Base-by-base conservation (phyloP, 1,140 invertebrate genomes). In the Theocolax elegans region DNA sequence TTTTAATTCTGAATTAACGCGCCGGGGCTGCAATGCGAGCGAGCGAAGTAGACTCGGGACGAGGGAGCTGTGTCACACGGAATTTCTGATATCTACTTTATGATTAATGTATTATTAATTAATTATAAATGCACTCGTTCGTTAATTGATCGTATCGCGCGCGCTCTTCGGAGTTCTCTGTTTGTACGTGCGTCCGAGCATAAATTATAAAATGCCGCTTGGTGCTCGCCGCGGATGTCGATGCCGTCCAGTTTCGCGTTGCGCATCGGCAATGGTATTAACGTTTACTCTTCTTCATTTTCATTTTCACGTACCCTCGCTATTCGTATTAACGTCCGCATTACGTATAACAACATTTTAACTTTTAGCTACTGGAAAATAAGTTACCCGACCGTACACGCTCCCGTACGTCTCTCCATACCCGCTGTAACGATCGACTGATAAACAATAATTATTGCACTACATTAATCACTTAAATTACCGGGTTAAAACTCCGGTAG, bases 91-190 rank as follows among this genome's bases (percentile, higher is more conserved):
- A 4, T 38, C 29, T 3, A n/a, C 17, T 51, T 17, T 38, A 25
- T 40, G 42, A 64, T 51, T 17, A 25, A 64, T 64, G n/a, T 12
- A 51, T 66, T 56, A 56, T 56, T 66, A 56, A 66, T 56, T 51
- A 54, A 54, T 44, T 66, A 66, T 44, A 42, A 29, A 44, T 15
- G 38, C 23, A 17, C 31, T 67, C 29, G 19, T 19, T 29, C 13
- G 56, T 48, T 67, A 58, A 59, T 67, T 31, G 19, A 49, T 67
- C 8, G 17, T 31, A 59, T 56, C 65, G 17, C 13, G 21, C 21
- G 21, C 1, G 27, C 2, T 21, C 25, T 1, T 27, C 25, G 1
- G 44, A 25, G 56, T 42, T 35, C 2, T 40, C n/a, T 17, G 13
- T 44, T 42, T 19, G 31, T 31, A 8, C 25, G 21, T 42, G 49